These are phyloP conservation scores for Sebastes hubbsi DNA, from an alignment of 2,797 vertebrate genomes.

Conservation along the genomic window DNA sequence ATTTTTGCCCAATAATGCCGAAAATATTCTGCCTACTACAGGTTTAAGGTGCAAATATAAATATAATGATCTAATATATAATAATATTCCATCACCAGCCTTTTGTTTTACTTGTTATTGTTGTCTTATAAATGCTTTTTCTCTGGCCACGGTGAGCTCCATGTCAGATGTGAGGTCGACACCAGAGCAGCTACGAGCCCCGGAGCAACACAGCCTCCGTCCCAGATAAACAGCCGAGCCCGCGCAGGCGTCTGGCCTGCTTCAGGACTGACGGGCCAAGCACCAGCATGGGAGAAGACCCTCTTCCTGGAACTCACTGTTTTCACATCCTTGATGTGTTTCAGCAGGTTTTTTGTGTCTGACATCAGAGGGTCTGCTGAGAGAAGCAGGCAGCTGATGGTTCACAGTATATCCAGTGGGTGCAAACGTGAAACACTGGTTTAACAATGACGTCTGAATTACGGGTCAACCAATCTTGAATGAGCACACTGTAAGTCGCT, in stretches of 20 bases:
- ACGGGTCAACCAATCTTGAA: not conserved
- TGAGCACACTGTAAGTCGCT: not conserved
- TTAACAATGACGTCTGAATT: conserved; percentile 1
- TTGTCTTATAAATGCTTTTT: conserved; percentile 1
- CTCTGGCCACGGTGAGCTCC: not conserved
- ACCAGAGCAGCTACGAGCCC: conserved; percentile 24
- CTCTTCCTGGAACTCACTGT: conserved; percentile 44
- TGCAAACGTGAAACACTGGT: not conserved
- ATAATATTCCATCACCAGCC: not conserved
- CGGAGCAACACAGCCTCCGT: conserved; percentile 25
- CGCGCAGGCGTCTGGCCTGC: conserved; percentile 27
- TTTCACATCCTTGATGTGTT: conserved; percentile 30
- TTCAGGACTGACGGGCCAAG: conserved; percentile 28
- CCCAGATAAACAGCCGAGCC: conserved; percentile 57
- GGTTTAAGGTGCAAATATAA: no score
- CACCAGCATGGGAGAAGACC: conserved; percentile 44
- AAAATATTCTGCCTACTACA: no score
- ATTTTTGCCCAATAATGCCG: no score
- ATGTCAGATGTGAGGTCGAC: conserved; percentile 36
- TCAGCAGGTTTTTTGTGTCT: conserved; percentile 1
- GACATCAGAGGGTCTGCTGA: not conserved
- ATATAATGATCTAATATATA: not conserved
- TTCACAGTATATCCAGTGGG: not conserved
- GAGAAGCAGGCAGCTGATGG: not conserved
- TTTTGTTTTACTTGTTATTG: conserved; percentile 1